Conservation (phyloP, 2,113 vertebrate species). For the Butorides virescens region DNA sequence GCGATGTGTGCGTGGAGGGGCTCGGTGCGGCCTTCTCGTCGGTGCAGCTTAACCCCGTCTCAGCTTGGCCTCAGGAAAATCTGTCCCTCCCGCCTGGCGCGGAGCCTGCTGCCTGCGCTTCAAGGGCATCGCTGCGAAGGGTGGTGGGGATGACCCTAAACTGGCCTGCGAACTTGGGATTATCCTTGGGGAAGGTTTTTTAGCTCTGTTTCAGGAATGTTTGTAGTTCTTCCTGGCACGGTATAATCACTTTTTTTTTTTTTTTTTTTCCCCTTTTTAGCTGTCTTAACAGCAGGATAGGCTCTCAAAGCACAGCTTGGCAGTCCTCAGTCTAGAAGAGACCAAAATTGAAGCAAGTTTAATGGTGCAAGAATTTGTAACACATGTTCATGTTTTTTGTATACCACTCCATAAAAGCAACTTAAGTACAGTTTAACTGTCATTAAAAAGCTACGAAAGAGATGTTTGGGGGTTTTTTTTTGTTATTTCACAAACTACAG, state of each 20-base stretch:
- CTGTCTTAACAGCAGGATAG: not conserved
- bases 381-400: accelerated
- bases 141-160: not conserved
- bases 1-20: too few species aligned
- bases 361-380: not conserved
- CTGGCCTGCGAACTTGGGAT: not conserved
- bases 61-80: not conserved
- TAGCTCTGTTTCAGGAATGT: not conserved
- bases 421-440: not conserved
- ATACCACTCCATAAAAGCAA: not conserved
- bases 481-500: not conserved
- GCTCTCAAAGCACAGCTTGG: not conserved
- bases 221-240: not conserved
- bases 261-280: not conserved
- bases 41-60: too few species aligned
- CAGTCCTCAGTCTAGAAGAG: not conserved
- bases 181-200: not conserved
- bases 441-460: not conserved
- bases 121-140: not conserved
- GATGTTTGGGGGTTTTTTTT: not conserved
- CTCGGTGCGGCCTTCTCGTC: too few species aligned
- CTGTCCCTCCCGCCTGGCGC: too few species aligned
- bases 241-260: not conserved
- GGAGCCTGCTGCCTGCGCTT: not conserved
- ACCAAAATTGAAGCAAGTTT: not conserved